phyloP scores from a whole-genome alignment of 2,113 vertebrate species.

The Oenanthe melanoleuca region DNA sequence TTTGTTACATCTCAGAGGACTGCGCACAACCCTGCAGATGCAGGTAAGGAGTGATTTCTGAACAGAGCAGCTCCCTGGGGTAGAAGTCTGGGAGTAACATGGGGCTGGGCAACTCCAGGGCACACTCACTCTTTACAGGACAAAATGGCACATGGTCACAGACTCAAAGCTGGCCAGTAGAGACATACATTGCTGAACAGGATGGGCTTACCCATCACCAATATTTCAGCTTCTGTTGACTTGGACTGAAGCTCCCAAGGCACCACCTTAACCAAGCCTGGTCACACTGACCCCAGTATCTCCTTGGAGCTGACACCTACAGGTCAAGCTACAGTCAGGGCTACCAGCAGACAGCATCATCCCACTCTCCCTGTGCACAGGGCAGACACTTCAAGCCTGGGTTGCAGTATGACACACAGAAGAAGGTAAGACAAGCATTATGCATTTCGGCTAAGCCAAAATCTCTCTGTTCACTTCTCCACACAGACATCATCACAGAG shows the following conservation, averaged over 20 bases:
- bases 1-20: neutral
- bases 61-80: neutral
- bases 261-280: neutral
- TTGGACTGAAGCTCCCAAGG: neutral
- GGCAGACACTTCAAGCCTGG: neutral
- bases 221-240: neutral
- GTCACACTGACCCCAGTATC: neutral
- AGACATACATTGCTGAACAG: neutral
- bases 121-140: neutral
- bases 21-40: rapidly evolving
- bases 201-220: neutral
- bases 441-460: neutral
- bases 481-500: neutral
- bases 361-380: neutral
- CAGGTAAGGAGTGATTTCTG: neutral
- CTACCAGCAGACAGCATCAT: neutral
- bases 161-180: neutral
- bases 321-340: neutral
- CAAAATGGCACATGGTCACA: neutral
- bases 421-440: neutral
- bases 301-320: neutral
- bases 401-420: neutral
- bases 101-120: neutral
- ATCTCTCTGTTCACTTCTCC: neutral
- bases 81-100: rapidly evolving